A percentile compares a stretch with the other conserved stretches of the same genome.
phyloP scores from a whole-genome alignment of 2,113 vertebrate genomes.

The Polypterus senegalus region DNA sequence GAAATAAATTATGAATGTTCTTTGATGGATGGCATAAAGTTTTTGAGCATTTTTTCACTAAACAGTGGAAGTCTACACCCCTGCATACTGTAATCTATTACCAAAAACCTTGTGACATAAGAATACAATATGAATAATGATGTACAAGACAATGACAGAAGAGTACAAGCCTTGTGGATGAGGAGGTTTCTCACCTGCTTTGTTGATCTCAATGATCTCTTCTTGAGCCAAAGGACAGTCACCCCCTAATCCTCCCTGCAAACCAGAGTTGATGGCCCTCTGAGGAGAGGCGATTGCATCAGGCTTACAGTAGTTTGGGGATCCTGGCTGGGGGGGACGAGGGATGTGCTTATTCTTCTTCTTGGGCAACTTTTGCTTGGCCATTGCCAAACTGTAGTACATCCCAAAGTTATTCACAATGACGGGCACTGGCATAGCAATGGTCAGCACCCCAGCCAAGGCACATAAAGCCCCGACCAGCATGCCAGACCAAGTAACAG shows the following conservation, averaged over 20 bases:
- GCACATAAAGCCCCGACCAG: slow-evolving; percentile 85
- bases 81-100: too few species aligned
- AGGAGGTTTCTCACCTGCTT: slow-evolving; percentile 11
- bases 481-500: slow-evolving; percentile 93
- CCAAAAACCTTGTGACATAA: too few species aligned
- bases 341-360: slow-evolving; percentile 95
- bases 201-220: slow-evolving; percentile 86
- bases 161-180: too few species aligned
- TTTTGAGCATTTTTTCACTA: too few species aligned
- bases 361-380: slow-evolving; percentile 92
- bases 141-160: too few species aligned
- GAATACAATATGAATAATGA: too few species aligned
- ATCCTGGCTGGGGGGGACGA: slow-evolving; percentile 75
- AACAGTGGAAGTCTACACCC: too few species aligned
- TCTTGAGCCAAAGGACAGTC: slow-evolving; percentile 84
- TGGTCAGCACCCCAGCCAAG: slow-evolving; percentile 86
- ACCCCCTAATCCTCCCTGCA: slow-evolving; percentile 56
- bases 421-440: slow-evolving; percentile 94
- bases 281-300: slow-evolving; percentile 66
- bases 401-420: slow-evolving; percentile 97
- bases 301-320: slow-evolving; percentile 82
- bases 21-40: too few species aligned
- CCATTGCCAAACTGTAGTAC: slow-evolving; percentile 95
- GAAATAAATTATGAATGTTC: too few species aligned
- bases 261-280: slow-evolving; percentile 47